Evolutionary conservation across 2,888 invertebrate genomes (phyloP).

Genomic region (Sminthurides aquaticus): DNA sequence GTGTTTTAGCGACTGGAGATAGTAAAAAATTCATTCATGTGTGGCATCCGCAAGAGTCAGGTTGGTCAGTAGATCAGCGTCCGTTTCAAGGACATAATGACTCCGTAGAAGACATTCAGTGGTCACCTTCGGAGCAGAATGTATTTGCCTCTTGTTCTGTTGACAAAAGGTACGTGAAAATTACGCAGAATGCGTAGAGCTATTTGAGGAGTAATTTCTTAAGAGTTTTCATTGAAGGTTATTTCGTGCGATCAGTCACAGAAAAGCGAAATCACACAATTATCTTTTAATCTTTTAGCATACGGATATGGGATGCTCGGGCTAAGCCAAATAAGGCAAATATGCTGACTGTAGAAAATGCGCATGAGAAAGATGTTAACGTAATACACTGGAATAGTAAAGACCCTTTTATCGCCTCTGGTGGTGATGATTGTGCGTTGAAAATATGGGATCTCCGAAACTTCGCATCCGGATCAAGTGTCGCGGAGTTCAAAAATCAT

Average conservation of each 20-base stretch:
- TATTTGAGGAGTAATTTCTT: background rate
- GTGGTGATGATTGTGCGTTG: slow-evolving; percentile 91
- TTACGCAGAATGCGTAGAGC: background rate
- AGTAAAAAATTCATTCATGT: slow-evolving; percentile 77
- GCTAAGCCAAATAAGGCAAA: slow-evolving; percentile 78
- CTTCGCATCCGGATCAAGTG: slow-evolving; percentile 56
- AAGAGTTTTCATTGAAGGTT: too few species aligned
- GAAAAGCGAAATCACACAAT: too few species aligned
- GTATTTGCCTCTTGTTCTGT: slow-evolving; percentile 84
- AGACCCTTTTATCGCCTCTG: slow-evolving; percentile 84
- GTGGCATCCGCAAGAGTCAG: slow-evolving; percentile 71
- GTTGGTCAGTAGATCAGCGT: slow-evolving; percentile 84
- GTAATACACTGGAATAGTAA: slow-evolving; percentile 93
- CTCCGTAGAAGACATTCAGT: slow-evolving; percentile 96
- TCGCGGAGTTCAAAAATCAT: slow-evolving; percentile 87
- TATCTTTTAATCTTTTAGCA: slow-evolving; percentile 54
- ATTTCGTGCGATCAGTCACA: too few species aligned
- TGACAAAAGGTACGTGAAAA: slow-evolving; percentile 64
- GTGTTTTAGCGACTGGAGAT: slow-evolving; percentile 83
- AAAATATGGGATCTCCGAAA: slow-evolving; percentile 93
- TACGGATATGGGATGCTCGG: slow-evolving; percentile 93
- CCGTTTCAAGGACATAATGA: slow-evolving; percentile 79
- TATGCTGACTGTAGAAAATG: slow-evolving; percentile 76
- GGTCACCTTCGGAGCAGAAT: slow-evolving; percentile 90
- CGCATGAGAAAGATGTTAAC: slow-evolving; percentile 89